Evolutionary conservation across 1,140 invertebrate species (phyloP), one percentile per base, ranked within the genome.

Genomic region (Drosophila sturtevanti): DNA sequence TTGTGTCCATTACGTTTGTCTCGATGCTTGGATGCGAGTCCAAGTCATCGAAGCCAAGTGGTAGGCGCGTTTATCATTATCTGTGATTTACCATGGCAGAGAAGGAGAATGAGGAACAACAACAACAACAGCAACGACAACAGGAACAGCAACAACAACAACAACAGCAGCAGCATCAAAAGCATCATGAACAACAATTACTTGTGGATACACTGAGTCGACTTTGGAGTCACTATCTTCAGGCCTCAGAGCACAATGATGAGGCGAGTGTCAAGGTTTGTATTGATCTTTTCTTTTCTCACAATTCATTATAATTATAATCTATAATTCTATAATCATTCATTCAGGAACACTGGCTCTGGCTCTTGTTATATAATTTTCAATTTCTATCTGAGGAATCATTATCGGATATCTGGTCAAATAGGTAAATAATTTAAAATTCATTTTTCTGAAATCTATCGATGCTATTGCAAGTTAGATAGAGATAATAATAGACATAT

Each of bases 251-350:
- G 44, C 68, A 73, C 51, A 68, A 66, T 62, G 77, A 89, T 51
- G 56, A 82, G 52, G 70, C 80, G 69, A 84, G 80, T 89, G 79
- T 89, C 84, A 89, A 89, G 84, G 84, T 89, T 84, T 89, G 79
- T 73, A 52, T 73, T 12, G 31, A n/a, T 12, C 27, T 41, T 44
- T 64, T 24, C 37, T 67, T 51, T 24, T 31, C 12, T 16, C 11
- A 27, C 27, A 11, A 18, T 41, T 84, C 89, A 84, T 82, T 79
- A 51, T 59, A 21, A 54, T 12, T 31, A 7, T 31, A n/a, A n/a
- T n/a, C n/a, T 31, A 31, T 6, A 31, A 4, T 31, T 0, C 5
- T 70, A 12, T 59, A 11, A 51, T 16, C 24, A 10, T 0, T 22
- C 16, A 14, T 60, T 27, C 68, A 91, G 90, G 73, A 90, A 67